These are phyloP conservation scores for Pluvianellus socialis DNA, from an alignment of 2,113 vertebrate species.

Conservation along the genomic window DNA sequence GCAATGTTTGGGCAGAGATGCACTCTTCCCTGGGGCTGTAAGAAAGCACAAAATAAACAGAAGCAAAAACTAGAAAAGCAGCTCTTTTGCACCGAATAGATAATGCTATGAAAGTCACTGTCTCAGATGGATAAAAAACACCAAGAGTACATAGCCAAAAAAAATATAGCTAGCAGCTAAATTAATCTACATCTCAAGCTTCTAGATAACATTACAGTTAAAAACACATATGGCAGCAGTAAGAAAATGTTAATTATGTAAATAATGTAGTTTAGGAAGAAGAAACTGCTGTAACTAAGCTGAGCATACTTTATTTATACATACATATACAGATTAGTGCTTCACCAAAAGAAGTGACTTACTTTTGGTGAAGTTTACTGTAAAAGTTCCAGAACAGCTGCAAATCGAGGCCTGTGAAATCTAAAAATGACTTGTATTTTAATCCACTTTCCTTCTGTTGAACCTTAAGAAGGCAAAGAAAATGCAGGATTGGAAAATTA, in stretches of 20 bases:
- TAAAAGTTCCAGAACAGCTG: constrained; percentile 95
- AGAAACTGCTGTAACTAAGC: neutral
- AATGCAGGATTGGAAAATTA: constrained; percentile 10
- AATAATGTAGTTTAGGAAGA: neutral
- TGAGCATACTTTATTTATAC: neutral
- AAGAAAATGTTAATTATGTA: neutral
- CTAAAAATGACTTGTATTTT: constrained; percentile 89
- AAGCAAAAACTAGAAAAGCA: neutral
- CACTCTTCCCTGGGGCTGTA: constrained; percentile 86
- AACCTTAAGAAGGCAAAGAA: constrained; percentile 66
- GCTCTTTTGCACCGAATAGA: neutral
- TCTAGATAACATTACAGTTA: neutral
- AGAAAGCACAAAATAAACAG: neutral
- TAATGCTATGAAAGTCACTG: neutral
- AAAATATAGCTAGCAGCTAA: neutral
- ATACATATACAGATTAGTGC: neutral
- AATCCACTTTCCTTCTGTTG: constrained; percentile 86
- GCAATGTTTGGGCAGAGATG: constrained; percentile 83
- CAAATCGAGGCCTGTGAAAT: constrained; percentile 87
- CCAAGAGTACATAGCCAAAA: neutral
- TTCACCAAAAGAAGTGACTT: constrained; percentile 66
- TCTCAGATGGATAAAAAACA: neutral
- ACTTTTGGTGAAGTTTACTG: constrained; percentile 90
- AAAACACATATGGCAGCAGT: neutral
- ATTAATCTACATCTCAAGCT: neutral